These are phyloP conservation scores for Columba guinea DNA, from an alignment of 2,797 vertebrate species.

Conservation along the genomic window DNA sequence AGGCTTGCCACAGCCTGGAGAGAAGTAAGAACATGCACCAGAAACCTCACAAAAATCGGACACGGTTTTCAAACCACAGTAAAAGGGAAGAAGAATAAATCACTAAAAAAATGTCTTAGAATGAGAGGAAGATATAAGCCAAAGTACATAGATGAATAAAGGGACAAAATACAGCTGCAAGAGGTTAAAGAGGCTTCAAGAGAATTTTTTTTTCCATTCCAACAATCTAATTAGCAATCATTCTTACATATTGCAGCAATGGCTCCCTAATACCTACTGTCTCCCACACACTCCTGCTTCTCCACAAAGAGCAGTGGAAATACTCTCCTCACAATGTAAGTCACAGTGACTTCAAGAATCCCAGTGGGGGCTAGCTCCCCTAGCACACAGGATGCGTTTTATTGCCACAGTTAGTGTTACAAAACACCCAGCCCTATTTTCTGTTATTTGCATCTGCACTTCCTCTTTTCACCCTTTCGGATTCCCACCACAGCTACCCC, in stretches of 20 bases:
- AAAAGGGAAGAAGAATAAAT: constrained; percentile 39
- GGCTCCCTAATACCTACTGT: background rate
- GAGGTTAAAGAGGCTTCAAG: background rate
- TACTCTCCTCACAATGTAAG: background rate
- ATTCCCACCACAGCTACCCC: background rate
- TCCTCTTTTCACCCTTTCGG: constrained; percentile 8
- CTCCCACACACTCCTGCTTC: background rate
- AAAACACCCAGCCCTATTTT: background rate
- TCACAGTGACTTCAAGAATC: background rate
- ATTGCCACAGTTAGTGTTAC: constrained; percentile 49
- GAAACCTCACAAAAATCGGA: background rate
- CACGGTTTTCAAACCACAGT: constrained; percentile 19
- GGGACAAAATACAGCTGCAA: background rate
- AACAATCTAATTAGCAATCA: background rate
- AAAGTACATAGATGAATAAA: background rate
- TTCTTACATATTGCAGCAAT: background rate
- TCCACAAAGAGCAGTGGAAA: background rate
- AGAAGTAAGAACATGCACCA: constrained; percentile 1
- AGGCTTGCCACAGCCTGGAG: constrained; percentile 8
- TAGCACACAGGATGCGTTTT: constrained; percentile 5
- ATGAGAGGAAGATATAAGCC: background rate
- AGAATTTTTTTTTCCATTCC: background rate
- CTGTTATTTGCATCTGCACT: constrained; percentile 20
- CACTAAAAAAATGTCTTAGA: background rate
- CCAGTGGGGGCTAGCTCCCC: background rate